These are phyloP conservation scores for Rhynchonema sp. DNA, from an alignment of 2,888 invertebrate genomes.

Conservation along the genomic window DNA sequence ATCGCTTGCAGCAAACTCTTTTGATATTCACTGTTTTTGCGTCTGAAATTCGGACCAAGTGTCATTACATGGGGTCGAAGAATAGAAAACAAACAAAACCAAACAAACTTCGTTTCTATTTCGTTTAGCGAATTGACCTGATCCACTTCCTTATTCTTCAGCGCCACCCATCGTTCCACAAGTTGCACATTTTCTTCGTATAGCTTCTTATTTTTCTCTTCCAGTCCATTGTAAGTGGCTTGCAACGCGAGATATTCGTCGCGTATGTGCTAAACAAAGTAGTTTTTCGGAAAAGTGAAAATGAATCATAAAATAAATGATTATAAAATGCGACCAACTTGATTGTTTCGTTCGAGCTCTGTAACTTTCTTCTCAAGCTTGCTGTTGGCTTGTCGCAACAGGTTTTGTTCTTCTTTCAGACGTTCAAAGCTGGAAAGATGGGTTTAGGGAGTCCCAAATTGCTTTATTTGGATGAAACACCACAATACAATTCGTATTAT, in stretches of 20 bases:
- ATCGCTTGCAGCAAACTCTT: neutral
- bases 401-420: neutral
- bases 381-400: neutral
- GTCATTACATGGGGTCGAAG: too few relatives aligned
- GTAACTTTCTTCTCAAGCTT: neutral
- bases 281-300: neutral
- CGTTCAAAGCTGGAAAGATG: neutral
- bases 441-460: too few relatives aligned
- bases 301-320: neutral
- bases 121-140: slow-evolving; percentile 92
- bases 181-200: slow-evolving; percentile 69
- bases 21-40: neutral
- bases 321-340: neutral
- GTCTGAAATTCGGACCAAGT: too few relatives aligned
- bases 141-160: slow-evolving; percentile 60
- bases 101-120: too few relatives aligned
- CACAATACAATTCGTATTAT: too few relatives aligned
- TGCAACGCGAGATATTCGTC: slow-evolving; percentile 89
- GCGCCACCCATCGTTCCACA: slow-evolving; percentile 43
- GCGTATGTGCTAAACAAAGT: slow-evolving; percentile 44
- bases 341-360: neutral
- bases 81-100: too few relatives aligned
- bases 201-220: slow-evolving; percentile 62
- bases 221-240: slow-evolving; percentile 65
- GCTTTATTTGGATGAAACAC: too few relatives aligned